Percentiles rank a stretch among this genome's conserved stretches.
Conservation (phyloP, 2,888 invertebrate species). For the Brachylomia viminalis region DNA sequence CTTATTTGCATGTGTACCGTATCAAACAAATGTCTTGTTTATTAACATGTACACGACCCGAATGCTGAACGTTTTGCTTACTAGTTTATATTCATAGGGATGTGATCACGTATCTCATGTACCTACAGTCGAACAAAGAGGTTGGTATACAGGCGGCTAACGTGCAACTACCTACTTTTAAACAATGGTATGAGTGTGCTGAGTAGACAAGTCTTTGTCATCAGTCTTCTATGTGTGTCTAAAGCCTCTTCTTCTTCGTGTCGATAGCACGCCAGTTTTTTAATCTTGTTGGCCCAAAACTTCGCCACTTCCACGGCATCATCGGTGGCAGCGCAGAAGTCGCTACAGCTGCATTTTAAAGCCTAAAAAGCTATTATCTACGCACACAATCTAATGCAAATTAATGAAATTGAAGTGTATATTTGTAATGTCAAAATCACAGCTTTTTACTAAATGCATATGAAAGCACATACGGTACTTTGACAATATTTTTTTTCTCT, state of each 20-base stretch:
- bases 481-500: no score
- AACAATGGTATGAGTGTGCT: background rate
- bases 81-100: constrained; percentile 61
- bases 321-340: background rate
- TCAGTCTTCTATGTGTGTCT: background rate
- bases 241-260: background rate
- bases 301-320: background rate
- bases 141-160: background rate
- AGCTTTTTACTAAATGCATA: no score
- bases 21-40: constrained; percentile 68
- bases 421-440: no score
- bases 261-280: background rate
- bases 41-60: constrained; percentile 62
- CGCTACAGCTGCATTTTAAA: no score
- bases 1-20: constrained; percentile 62
- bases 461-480: no score
- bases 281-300: background rate
- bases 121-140: constrained; percentile 16
- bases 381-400: background rate
- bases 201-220: background rate
- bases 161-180: background rate
- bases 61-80: constrained; percentile 62
- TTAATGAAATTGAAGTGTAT: no score
- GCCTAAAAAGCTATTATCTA: background rate
- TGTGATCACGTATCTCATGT: constrained; percentile 63